These are phyloP conservation scores for Magallana angulata DNA, from an alignment of 1,140 invertebrate genomes.

Conservation along the genomic window DNA sequence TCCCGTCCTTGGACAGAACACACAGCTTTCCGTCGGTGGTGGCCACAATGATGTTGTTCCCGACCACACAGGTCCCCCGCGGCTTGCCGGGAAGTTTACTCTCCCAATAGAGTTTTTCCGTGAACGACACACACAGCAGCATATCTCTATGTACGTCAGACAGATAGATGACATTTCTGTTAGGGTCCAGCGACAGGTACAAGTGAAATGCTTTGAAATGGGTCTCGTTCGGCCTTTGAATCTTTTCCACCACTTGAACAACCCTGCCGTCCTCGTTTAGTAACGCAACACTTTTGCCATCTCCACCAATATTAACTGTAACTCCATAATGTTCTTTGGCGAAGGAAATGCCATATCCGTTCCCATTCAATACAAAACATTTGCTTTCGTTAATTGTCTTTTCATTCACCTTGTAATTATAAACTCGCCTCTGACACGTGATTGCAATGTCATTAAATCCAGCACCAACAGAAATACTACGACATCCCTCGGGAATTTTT, in stretches of 20 bases:
- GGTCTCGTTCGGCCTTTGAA: not conserved
- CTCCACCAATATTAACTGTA: not conserved
- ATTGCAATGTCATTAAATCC: slow-evolving; percentile 1
- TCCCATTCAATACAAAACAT: slow-evolving; percentile 13
- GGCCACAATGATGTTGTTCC: slow-evolving; percentile 15
- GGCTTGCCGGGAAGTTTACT: slow-evolving; percentile 10
- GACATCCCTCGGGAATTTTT: not conserved
- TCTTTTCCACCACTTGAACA: slow-evolving; percentile 17
- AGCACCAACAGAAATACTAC: not conserved
- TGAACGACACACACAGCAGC: slow-evolving; percentile 30
- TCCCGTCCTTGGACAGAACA: slow-evolving; percentile 10
- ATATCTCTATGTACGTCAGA: slow-evolving; percentile 37
- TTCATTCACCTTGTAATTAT: not conserved
- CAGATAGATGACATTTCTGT: slow-evolving; percentile 17
- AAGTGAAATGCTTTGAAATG: not conserved
- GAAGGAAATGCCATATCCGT: slow-evolving; percentile 6
- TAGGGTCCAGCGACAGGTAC: slow-evolving; percentile 8
- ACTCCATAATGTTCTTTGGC: not conserved
- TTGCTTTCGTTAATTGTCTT: slow-evolving; percentile 10
- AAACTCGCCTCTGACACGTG: slow-evolving; percentile 13
- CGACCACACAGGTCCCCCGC: slow-evolving; percentile 6
- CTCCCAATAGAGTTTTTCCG: slow-evolving; percentile 35
- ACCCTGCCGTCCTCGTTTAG: slow-evolving; percentile 13
- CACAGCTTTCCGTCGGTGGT: slow-evolving; percentile 4
- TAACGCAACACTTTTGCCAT: slow-evolving; percentile 8